These are phyloP conservation scores for Zingel zingel DNA, from an alignment of 2,113 vertebrate species.

Conservation along the genomic window DNA sequence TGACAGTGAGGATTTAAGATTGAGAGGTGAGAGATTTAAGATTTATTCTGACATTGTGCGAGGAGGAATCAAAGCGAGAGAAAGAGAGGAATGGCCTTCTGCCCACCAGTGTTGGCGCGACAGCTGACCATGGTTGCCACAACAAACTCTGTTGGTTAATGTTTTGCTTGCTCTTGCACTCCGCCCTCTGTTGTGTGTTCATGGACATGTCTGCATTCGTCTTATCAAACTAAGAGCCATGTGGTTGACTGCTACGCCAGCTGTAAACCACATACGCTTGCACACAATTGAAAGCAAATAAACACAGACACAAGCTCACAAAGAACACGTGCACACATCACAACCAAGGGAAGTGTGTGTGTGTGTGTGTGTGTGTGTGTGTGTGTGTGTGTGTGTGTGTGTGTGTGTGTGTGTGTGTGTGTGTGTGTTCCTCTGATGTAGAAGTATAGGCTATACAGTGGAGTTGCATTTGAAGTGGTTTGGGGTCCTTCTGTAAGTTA, in stretches of 20 bases:
- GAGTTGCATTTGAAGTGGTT: too few species aligned
- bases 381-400: too few species aligned
- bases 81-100: slow-evolving; percentile 2
- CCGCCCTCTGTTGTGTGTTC: neutral
- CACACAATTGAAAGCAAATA: neutral
- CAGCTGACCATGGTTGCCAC: slow-evolving; percentile 65
- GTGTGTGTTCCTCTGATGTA: too few species aligned
- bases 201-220: slow-evolving; percentile 10
- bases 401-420: too few species aligned
- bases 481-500: too few species aligned
- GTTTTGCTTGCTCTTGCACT: slow-evolving; percentile 15
- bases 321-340: slow-evolving; percentile 24
- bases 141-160: slow-evolving; percentile 59
- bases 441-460: too few species aligned
- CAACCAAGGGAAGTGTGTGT: slow-evolving; percentile 1
- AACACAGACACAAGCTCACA: neutral
- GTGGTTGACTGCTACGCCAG: slow-evolving; percentile 12
- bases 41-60: slow-evolving; percentile 15
- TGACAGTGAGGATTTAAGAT: neutral
- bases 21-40: neutral
- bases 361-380: too few species aligned
- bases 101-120: neutral
- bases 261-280: slow-evolving; percentile 17
- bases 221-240: slow-evolving; percentile 42
- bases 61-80: neutral